Conservation (phyloP, 2,888 invertebrate species). For the Hemithea aestivaria region DNA sequence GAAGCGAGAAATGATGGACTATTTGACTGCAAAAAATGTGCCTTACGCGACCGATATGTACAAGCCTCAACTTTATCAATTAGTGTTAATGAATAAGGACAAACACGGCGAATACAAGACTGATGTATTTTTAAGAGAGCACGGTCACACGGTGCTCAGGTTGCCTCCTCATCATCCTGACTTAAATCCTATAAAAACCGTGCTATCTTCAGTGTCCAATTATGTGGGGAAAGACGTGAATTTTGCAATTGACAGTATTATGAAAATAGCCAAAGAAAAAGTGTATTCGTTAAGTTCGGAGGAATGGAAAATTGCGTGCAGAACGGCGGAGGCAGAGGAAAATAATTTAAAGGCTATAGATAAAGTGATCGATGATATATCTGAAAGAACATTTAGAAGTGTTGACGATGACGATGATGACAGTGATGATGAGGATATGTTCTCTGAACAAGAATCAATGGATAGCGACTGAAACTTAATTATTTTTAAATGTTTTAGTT, state of each 20-base stretch:
- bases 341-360: constrained; percentile 35
- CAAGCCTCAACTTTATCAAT: constrained; percentile 34
- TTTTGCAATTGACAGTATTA: constrained; percentile 30
- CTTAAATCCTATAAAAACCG: constrained; percentile 31
- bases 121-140: constrained; percentile 29
- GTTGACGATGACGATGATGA: constrained; percentile 30
- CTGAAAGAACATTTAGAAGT: constrained; percentile 31
- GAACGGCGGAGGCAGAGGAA: constrained; percentile 32
- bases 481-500: too few relatives aligned
- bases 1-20: constrained; percentile 38
- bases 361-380: constrained; percentile 36
- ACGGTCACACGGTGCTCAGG: constrained; percentile 32
- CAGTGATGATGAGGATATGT: constrained; percentile 32
- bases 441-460: constrained; percentile 33
- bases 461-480: constrained; percentile 29
- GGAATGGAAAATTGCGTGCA: constrained; percentile 32
- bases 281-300: constrained; percentile 27
- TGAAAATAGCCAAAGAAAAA: constrained; percentile 35
- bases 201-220: constrained; percentile 26
- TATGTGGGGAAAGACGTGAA: constrained; percentile 32
- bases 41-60: constrained; percentile 35
- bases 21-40: constrained; percentile 32
- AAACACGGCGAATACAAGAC: constrained; percentile 35
- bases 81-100: constrained; percentile 34
- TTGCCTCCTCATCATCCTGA: constrained; percentile 34